Evolutionary conservation across 2,113 vertebrate species (phyloP).

Genomic region (Heterocephalus glaber): DNA sequence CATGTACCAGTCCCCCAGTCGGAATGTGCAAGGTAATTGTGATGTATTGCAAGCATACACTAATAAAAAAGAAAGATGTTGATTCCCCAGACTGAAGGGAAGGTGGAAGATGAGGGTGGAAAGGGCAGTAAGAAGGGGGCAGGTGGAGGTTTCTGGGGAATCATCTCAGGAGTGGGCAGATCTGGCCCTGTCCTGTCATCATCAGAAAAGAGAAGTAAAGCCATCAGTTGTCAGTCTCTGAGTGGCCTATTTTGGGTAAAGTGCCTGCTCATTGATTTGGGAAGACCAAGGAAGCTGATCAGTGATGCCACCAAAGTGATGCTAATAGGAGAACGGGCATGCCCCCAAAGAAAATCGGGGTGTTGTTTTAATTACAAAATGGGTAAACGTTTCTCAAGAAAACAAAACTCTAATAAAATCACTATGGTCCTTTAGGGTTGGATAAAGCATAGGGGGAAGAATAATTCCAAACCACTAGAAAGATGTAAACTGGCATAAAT

Average conservation of each 20-base stretch:
- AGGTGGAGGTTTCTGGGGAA: neutral
- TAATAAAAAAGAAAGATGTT: neutral
- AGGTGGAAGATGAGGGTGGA: neutral
- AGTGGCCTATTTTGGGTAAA: neutral
- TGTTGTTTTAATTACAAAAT: neutral
- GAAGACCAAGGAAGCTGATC: neutral
- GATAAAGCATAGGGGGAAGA: neutral
- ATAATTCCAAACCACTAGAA: neutral
- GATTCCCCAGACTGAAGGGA: neutral
- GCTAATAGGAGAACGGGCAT: neutral
- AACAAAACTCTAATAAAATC: neutral
- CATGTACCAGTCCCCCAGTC: neutral
- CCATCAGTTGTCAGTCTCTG: neutral
- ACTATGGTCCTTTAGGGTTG: neutral
- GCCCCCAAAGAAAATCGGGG: neutral
- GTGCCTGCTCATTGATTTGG: neutral
- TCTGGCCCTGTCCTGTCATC: neutral
- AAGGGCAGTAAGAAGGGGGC: neutral
- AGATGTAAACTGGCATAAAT: neutral
- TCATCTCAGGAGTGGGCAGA: neutral
- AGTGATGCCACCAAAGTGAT: neutral
- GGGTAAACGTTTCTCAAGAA: neutral
- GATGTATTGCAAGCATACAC: neutral
- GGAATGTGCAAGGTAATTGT: neutral
- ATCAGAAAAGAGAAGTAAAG: accelerated